phyloP scores from a whole-genome alignment of 2,888 invertebrate species.

The Leptopterna dolabrata region DNA sequence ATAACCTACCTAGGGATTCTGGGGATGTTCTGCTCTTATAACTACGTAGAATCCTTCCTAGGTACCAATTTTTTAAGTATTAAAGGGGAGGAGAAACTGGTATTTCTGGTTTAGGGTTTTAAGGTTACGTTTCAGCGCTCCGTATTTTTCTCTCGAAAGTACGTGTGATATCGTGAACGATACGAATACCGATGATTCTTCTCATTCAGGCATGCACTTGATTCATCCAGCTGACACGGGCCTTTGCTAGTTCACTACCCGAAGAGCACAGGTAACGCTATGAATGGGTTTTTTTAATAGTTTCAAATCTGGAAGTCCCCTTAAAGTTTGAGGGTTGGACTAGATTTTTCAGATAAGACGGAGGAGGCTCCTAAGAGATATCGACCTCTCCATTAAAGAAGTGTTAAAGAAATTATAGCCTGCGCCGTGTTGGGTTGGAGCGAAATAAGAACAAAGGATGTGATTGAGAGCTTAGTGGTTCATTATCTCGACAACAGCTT shows the following conservation, averaged over 20 bases:
- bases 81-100: too few relatives aligned
- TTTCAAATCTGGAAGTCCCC: not conserved
- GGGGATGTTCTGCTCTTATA: too few relatives aligned
- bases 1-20: too few relatives aligned
- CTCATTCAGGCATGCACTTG: not conserved
- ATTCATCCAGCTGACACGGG: not conserved
- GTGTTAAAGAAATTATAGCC: not conserved
- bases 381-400: not conserved
- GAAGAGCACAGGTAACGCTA: not conserved
- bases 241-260: not conserved
- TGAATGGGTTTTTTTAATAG: not conserved
- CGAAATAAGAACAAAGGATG: not conserved
- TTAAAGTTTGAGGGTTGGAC: not conserved
- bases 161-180: too few relatives aligned
- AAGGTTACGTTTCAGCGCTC: too few relatives aligned
- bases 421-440: not conserved
- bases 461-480: not conserved
- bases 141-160: too few relatives aligned
- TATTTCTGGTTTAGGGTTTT: too few relatives aligned
- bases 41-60: too few relatives aligned
- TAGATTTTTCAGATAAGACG: not conserved
- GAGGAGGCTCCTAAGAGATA: not conserved
- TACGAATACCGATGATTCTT: not conserved
- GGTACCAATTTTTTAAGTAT: too few relatives aligned
- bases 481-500: not conserved